Base-by-base conservation (phyloP, 2,888 invertebrate species). In the Cyclophora punctaria region DNA sequence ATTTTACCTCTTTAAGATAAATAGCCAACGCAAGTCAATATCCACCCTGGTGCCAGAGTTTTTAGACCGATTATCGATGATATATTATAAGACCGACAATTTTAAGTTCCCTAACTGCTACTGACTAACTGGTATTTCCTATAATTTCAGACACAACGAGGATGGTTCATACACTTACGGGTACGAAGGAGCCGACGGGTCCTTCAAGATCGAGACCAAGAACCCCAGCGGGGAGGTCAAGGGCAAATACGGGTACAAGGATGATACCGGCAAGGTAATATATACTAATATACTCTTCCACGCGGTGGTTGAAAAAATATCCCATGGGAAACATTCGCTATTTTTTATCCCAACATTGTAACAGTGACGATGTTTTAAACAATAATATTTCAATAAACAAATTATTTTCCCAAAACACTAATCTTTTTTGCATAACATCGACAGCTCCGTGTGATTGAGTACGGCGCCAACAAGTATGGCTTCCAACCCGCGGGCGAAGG, bases 151-250 rank as follows among this genome's bases (percentile, higher is more conserved):
- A 74, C 96, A 95, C 85, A 95, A 96, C 67, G 95, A 96, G 75
- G 96, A 96, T 72, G 96, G 96, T 49, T 96, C 96, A 0, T 97
- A 97, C 83, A 96, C 96, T 0, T 96, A 96, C 69, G 96, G 96
- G 0, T 96, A 95, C 78, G 96, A 96, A 73, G 94, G 94, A 3
- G 96, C 92, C 37, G 96, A 97, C 73, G 96, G 96, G 42, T 93
- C 94, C 3, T 96, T 96, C 89, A 96, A 96, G 86, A 96, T 96
- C 69, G 96, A 96, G 81, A 96, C 96, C 5, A 96, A 96, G 77
- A 82, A 93, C 33, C 91, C 93, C 0, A 90, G 90, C 4, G 96
- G 96, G 0, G 96, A 96, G 65, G 96, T 96, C 5, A 95, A 94
- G 81, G 96, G 96, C 62, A 96, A 96, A 77, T 96, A 96, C 73